phyloP scores from a whole-genome alignment of 2,113 vertebrate genomes.

The Amphiprion percula region DNA sequence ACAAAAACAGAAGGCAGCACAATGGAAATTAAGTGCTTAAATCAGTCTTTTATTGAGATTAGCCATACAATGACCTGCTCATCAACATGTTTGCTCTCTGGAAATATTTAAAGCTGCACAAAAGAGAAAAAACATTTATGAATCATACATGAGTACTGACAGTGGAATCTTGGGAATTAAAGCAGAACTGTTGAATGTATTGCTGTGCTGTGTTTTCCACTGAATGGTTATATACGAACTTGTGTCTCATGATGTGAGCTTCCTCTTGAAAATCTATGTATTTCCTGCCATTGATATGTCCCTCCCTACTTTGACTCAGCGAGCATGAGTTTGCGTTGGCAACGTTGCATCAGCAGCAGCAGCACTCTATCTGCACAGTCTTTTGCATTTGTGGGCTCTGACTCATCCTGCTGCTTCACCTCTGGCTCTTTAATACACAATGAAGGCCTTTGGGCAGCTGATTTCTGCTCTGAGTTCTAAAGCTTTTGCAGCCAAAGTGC shows the following conservation, averaged over 20 bases:
- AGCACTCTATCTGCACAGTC: not conserved
- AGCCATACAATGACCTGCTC: slow-evolving; percentile 67
- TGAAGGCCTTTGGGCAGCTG: slow-evolving; percentile 8
- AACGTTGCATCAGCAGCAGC: slow-evolving; percentile 28
- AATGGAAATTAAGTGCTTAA: slow-evolving; percentile 36
- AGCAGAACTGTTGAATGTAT: slow-evolving; percentile 48
- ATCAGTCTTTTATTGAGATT: slow-evolving; percentile 56
- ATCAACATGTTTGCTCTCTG: slow-evolving; percentile 60
- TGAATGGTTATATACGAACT: slow-evolving; percentile 31
- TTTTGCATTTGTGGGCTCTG: slow-evolving; percentile 18
- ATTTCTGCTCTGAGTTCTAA: slow-evolving; percentile 6
- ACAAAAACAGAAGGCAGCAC: slow-evolving; percentile 6
- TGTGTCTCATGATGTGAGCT: slow-evolving; percentile 15
- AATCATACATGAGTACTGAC: slow-evolving; percentile 63
- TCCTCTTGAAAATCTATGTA: slow-evolving; percentile 15
- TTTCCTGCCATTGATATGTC: not conserved
- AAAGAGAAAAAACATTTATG: slow-evolving; percentile 51
- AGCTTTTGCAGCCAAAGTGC: slow-evolving; percentile 13
- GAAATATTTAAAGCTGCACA: slow-evolving; percentile 52
- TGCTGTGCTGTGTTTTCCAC: slow-evolving; percentile 25
- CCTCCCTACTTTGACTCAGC: slow-evolving; percentile 21
- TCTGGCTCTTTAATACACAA: slow-evolving; percentile 12
- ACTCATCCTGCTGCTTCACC: slow-evolving; percentile 23
- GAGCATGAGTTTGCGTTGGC: not conserved
- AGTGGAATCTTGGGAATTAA: slow-evolving; percentile 45